A percentile compares a stretch with the other conserved stretches of the same genome.
Conservation (phyloP, 2,113 vertebrate species). For the Condylura cristata region DNA sequence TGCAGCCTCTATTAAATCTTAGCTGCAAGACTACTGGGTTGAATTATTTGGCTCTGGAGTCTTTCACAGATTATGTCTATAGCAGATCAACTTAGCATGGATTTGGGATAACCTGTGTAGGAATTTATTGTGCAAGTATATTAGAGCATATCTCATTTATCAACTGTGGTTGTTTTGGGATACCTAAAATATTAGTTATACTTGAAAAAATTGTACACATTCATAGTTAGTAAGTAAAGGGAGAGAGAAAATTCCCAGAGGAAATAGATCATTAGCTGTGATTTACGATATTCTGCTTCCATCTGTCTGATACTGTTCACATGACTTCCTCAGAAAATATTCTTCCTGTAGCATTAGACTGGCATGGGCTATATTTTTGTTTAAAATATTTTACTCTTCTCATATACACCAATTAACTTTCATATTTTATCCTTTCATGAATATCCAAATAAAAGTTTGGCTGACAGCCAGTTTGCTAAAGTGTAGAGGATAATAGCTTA, state of each 20-base stretch:
- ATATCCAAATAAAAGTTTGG: constrained; percentile 72
- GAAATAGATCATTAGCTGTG: constrained; percentile 5
- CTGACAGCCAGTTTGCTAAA: constrained; percentile 77
- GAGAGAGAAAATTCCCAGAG: background rate
- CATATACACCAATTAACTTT: constrained; percentile 70
- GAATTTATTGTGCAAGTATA: constrained; percentile 20
- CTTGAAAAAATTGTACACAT: background rate
- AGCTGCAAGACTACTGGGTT: background rate
- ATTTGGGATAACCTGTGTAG: background rate
- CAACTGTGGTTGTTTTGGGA: background rate
- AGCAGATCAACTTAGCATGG: background rate
- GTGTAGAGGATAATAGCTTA: constrained; percentile 77
- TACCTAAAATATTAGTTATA: background rate
- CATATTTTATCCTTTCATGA: constrained; percentile 65
- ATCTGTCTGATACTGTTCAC: background rate
- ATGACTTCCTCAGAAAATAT: constrained; percentile 41
- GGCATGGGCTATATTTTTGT: constrained; percentile 59
- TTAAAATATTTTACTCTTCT: constrained; percentile 71
- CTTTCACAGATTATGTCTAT: background rate
- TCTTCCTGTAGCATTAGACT: constrained; percentile 31
- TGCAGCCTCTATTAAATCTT: background rate
- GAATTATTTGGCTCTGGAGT: background rate
- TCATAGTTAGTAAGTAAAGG: background rate
- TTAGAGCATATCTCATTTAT: background rate
- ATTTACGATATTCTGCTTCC: background rate